phyloP scores from a whole-genome alignment of 2,888 invertebrate species.

The Rambutsinella grinnellia region DNA sequence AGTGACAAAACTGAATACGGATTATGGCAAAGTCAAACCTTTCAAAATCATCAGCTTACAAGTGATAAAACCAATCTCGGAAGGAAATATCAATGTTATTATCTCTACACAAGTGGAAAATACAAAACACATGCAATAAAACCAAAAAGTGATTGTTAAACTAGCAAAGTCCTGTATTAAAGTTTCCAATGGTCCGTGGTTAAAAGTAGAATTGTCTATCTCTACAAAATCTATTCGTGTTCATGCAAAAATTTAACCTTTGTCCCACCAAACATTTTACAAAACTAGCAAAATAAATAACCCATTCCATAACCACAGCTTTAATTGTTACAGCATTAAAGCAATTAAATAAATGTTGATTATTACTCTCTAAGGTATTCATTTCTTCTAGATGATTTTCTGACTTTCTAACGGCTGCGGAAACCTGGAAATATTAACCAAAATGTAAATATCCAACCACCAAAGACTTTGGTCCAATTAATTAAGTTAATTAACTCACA shows the following conservation, averaged over 20 bases:
- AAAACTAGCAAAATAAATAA: neutral
- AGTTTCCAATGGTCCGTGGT: neutral
- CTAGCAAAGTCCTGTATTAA: too few relatives aligned
- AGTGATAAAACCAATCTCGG: slow-evolving; percentile 60
- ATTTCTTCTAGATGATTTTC: slow-evolving; percentile 58
- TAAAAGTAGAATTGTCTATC: neutral
- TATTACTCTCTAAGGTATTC: slow-evolving; percentile 59
- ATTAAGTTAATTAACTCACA: slow-evolving; percentile 32
- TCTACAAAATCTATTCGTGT: too few relatives aligned
- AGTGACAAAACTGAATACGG: neutral
- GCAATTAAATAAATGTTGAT: slow-evolving; percentile 1
- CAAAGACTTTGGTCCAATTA: neutral
- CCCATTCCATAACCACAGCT: neutral
- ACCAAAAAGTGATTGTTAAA: neutral
- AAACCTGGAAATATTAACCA: slow-evolving; percentile 13
- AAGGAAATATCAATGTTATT: slow-evolving; percentile 58
- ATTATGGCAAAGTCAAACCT: slow-evolving; percentile 60
- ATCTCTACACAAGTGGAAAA: slow-evolving; percentile 51
- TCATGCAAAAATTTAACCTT: too few relatives aligned
- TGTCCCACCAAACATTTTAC: too few relatives aligned
- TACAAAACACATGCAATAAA: slow-evolving; percentile 49
- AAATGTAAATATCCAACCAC: neutral
- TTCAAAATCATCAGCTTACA: slow-evolving; percentile 64
- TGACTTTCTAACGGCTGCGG: slow-evolving; percentile 48
- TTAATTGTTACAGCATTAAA: too few relatives aligned